Conservation (phyloP, 2,113 vertebrate species). For the Salvator merianae region DNA sequence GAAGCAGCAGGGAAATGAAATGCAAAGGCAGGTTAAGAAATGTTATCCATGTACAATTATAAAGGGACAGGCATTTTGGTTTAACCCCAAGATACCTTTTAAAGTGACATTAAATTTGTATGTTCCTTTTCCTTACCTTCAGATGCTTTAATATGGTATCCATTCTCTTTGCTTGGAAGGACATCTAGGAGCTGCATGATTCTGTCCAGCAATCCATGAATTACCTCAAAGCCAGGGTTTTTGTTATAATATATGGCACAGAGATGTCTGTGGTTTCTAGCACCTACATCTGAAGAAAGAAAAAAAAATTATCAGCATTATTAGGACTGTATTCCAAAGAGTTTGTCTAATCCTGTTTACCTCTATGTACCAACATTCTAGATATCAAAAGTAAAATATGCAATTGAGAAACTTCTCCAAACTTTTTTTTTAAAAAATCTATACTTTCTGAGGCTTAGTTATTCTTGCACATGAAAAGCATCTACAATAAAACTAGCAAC, state of each 20-base stretch:
- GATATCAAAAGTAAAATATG: background rate
- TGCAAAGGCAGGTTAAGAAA: background rate
- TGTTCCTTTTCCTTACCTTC: slow-evolving; percentile 79
- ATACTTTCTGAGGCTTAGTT: background rate
- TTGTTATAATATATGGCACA: slow-evolving; percentile 95
- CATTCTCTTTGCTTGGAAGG: slow-evolving; percentile 75
- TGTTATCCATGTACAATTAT: background rate
- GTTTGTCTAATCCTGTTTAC: background rate
- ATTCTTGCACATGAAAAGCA: background rate
- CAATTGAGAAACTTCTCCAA: background rate
- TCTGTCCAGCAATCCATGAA: slow-evolving; percentile 95
- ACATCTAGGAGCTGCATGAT: slow-evolving; percentile 93
- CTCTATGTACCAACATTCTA: background rate
- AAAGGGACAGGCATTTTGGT: background rate
- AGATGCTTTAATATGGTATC: slow-evolving; percentile 90
- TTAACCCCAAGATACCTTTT: background rate
- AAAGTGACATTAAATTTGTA: background rate
- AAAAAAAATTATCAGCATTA: slow-evolving; percentile 14
- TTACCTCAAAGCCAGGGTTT: slow-evolving; percentile 94
- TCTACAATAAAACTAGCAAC: too few relatives aligned
- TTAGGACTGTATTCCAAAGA: slow-evolving; percentile 2
- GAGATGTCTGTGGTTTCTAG: slow-evolving; percentile 87
- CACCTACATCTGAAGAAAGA: slow-evolving; percentile 87
- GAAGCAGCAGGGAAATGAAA: background rate
- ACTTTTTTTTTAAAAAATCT: background rate